Conservation (phyloP, 2,797 vertebrate species). For the Balearica regulorum region DNA sequence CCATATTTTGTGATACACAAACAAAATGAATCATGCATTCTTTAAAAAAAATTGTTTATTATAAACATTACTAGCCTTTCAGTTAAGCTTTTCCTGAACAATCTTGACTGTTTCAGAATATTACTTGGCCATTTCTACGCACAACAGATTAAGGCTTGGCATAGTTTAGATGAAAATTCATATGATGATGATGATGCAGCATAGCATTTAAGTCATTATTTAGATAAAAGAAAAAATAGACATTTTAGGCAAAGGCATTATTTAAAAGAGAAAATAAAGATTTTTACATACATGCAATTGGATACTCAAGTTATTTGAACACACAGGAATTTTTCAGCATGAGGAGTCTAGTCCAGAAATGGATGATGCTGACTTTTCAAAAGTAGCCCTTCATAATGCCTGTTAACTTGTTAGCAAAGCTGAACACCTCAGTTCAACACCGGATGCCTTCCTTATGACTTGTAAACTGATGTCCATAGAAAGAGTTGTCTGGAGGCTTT, state of each 20-base stretch:
- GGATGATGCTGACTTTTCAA: background rate
- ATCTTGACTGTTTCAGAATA: background rate
- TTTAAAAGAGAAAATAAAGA: background rate
- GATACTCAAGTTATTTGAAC: background rate
- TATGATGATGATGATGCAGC: background rate
- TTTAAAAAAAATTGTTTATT: background rate
- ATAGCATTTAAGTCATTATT: slow-evolving; percentile 25
- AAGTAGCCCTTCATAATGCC: background rate
- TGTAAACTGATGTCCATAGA: background rate
- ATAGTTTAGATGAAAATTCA: background rate
- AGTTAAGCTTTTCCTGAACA: background rate
- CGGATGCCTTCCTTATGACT: background rate
- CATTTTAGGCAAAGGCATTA: background rate
- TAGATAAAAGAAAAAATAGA: background rate
- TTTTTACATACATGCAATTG: background rate
- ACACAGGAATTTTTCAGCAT: background rate
- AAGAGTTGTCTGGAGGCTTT: background rate
- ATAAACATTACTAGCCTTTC: background rate
- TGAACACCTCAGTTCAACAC: background rate
- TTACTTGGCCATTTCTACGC: background rate
- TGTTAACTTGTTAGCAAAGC: background rate
- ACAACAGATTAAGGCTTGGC: background rate
- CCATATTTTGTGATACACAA: background rate
- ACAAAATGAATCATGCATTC: background rate
- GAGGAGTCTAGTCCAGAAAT: background rate